Evolutionary conservation across 2,888 invertebrate genomes (phyloP), one percentile per base, ranked within the genome.

Genomic region (Scaptomyza reducta): DNA sequence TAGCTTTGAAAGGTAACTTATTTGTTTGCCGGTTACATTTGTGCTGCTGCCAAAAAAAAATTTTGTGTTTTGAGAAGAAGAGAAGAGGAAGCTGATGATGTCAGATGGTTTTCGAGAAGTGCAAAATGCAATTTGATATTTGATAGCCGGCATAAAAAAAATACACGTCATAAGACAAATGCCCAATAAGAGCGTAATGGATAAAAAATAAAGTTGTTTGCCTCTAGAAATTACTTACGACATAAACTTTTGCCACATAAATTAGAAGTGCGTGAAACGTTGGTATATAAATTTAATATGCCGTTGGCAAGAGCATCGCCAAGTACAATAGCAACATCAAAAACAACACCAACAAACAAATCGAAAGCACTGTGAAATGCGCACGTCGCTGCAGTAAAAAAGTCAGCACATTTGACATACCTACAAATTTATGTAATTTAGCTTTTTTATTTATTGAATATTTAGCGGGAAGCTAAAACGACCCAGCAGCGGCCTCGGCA

Each of bases 191-290:
- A 65, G 66, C 51, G 68, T 58, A 67, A 62, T 71, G 67, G 56
- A 65, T 49, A 67, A 83, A 83, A 87, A 83, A 80, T 84, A 84
- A 80, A 80, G 77, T 74, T 62, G 60, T 64, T 62, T 63, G 70
- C 59, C 54, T 84, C 65, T 71, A 75, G 60, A 77, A 79, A 87
- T 87, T 70, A 85, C 76, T 82, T 85, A 76, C 58, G 65, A 64
- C 88, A 82, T 78, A 82, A 87, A 82, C 79, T 85, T 83, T 63
- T 70, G 76, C 75, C 76, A 82, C 88, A 82, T 87, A 87, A 82
- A 87, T 82, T 79, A 87, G 77, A 66, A 85, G 88, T 75, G 86
- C 83, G 76, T 86, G 80, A 88, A 86, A 67, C 82, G 76, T 63
- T 71, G 74, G 67, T 68, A 70, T 79, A 86, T 83, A 88, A 88